These are phyloP conservation scores for Pachymerium ferrugineum DNA, from an alignment of 2,888 invertebrate genomes.

Conservation along the genomic window DNA sequence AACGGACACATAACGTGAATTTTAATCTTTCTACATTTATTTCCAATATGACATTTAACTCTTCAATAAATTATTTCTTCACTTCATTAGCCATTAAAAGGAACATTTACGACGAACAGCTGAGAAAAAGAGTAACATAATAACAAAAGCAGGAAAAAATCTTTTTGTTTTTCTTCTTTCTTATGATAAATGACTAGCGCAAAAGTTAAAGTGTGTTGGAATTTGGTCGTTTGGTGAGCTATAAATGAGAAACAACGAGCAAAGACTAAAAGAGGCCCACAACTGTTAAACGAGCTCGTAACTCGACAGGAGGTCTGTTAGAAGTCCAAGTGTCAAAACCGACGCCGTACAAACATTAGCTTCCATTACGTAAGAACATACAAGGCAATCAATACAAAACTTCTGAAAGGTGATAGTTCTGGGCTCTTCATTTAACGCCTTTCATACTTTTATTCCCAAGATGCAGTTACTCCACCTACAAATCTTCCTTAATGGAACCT, in stretches of 20 bases:
- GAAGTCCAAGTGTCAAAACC: constrained; percentile 10
- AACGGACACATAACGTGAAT: neutral
- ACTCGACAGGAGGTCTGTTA: constrained; percentile 1
- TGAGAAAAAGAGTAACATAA: constrained; percentile 5
- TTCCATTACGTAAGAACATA: neutral
- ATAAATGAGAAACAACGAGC: constrained; percentile 15
- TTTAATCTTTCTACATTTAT: neutral
- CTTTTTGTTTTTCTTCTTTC: neutral
- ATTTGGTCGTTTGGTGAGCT: constrained; percentile 1
- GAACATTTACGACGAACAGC: neutral
- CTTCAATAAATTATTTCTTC: constrained; percentile 2
- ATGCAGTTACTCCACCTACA: too few species aligned
- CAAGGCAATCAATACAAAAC: neutral
- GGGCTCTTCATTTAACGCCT: neutral
- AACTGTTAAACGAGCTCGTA: constrained; percentile 10
- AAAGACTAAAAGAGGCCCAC: constrained; percentile 10
- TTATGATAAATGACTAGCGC: constrained; percentile 19
- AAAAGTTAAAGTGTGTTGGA: constrained; percentile 15
- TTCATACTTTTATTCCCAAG: too few species aligned
- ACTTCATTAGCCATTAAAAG: constrained; percentile 11
- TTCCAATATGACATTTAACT: neutral
- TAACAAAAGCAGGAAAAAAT: neutral
- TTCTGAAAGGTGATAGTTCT: neutral
- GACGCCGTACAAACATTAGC: neutral
- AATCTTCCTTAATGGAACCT: too few species aligned